A percentile compares a stretch with the other conserved stretches of the same genome.
phyloP scores from a whole-genome alignment of 2,888 invertebrate genomes.

The Meiosimyza platycephala region DNA sequence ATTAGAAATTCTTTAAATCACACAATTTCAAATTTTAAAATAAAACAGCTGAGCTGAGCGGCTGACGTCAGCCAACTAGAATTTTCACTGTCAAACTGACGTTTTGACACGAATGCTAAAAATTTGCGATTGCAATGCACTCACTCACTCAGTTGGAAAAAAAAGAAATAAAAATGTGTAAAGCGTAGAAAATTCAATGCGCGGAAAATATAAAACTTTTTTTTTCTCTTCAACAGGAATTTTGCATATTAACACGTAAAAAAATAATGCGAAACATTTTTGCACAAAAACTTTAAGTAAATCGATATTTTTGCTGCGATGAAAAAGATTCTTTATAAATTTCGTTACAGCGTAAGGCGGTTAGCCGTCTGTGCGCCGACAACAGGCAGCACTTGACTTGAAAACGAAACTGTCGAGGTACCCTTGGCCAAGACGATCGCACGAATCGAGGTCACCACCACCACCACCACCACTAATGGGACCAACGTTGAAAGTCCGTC shows the following conservation, averaged over 20 bases:
- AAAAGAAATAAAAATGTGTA: neutral
- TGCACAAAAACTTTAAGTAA: neutral
- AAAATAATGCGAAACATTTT: neutral
- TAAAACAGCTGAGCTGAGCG: neutral
- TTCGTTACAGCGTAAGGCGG: neutral
- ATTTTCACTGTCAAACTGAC: conserved; percentile 12
- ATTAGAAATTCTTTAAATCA: too few species aligned
- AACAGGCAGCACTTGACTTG: conserved; percentile 1
- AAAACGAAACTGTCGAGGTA: conserved; percentile 22
- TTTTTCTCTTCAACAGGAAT: conserved; percentile 37
- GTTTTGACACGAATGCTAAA: conserved; percentile 25
- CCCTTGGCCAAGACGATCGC: conserved; percentile 27
- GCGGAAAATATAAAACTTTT: neutral
- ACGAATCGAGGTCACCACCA: neutral
- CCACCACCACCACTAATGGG: too few species aligned
- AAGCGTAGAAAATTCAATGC: conserved; percentile 20
- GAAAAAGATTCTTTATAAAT: too few species aligned
- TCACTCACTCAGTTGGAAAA: neutral
- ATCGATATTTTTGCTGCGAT: too few species aligned
- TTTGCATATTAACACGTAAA: conserved; percentile 42
- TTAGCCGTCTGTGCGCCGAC: conserved; percentile 1
- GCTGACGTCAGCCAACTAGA: conserved; percentile 27
- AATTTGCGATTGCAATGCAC: conserved; percentile 2
- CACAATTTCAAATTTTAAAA: too few species aligned
- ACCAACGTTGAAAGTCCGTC: too few species aligned